phyloP scores from a whole-genome alignment of 2,113 vertebrate species.

The Puntigrus tetrazona region DNA sequence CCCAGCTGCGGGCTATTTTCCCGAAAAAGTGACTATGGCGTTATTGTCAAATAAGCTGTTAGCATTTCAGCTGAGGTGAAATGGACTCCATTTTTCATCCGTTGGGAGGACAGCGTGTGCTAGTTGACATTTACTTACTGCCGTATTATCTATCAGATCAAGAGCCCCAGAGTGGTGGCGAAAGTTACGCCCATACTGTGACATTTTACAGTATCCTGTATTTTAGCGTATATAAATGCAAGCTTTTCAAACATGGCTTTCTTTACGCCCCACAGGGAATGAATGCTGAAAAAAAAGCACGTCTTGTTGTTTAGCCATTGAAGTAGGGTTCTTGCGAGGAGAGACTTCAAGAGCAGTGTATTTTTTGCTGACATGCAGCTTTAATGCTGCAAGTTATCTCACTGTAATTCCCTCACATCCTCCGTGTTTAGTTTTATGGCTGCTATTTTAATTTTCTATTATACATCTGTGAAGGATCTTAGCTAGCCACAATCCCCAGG shows the following conservation, averaged over 20 bases:
- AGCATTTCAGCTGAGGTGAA: conserved; percentile 64
- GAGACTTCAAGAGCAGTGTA: not conserved
- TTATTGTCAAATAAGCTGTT: conserved; percentile 69
- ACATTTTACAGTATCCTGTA: conserved; percentile 38
- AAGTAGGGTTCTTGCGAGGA: not conserved
- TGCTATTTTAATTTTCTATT: conserved; percentile 42
- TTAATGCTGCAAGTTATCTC: not conserved
- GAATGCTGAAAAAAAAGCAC: not conserved
- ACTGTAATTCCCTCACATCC: conserved; percentile 9
- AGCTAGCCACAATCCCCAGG: conserved; percentile 20
- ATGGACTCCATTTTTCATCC: conserved; percentile 53
- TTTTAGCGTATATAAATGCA: conserved; percentile 26
- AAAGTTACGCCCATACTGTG: conserved; percentile 15
- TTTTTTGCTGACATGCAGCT: conserved; percentile 13
- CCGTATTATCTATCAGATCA: conserved; percentile 53
- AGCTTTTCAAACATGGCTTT: conserved; percentile 2
- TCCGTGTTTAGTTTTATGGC: not conserved
- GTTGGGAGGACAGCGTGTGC: conserved; percentile 51
- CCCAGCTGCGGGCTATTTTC: conserved; percentile 68
- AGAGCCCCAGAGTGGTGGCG: conserved; percentile 37
- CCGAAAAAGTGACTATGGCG: conserved; percentile 63
- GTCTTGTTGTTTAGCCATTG: not conserved
- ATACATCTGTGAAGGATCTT: conserved; percentile 40
- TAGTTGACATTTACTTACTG: conserved; percentile 63
- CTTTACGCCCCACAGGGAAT: not conserved